Evolutionary conservation across 2,888 invertebrate genomes (phyloP), one percentile per base, ranked within the genome.

Genomic region (Drosophila siamana): DNA sequence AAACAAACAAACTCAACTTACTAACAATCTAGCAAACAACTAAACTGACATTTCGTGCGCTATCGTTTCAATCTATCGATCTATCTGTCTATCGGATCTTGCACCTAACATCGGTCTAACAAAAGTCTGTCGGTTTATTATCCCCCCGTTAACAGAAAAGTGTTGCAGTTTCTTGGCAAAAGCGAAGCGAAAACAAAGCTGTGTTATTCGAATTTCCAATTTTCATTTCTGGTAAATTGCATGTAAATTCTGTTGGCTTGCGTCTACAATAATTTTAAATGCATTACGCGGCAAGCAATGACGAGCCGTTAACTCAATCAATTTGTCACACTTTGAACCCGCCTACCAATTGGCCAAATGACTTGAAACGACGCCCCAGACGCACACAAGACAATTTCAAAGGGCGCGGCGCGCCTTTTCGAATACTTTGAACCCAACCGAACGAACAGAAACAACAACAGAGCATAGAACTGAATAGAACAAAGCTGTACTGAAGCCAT

Each of bases 31-130:
- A 30, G 19, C 19, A 19, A 19, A 2, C 19, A 44, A 46, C 55
- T 62, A 22, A 50, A 16, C 59, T 30, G 7, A 33, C 54, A 65
- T 50, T 55, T 40, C 76, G 67, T 73, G 75, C 50, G 63, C 56
- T 73, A 73, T 81, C 80, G n/a, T 64, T 52, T 52, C 59, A 54
- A 74, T 60, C 64, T 44, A 24, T 24, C 33, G 22, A 52, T 28
- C 48, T 26, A 16, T 50, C 28, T 43, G 33, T 26, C 15, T 50
- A 24, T 36, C 50, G 50, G 9, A 28, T 33, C 24, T 9, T 51
- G 36, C n/a, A 30, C 59, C n/a, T n/a, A n/a, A n/a, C n/a, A n/a
- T n/a, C n/a, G n/a, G 43, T 11, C 28, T 28, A 28, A 28, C 9
- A 2, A 2, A 9, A 19, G 11, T 33, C n/a, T 33, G 44, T 36